phyloP scores from a whole-genome alignment of 2,888 invertebrate species.

The Maniola hyperantus region DNA sequence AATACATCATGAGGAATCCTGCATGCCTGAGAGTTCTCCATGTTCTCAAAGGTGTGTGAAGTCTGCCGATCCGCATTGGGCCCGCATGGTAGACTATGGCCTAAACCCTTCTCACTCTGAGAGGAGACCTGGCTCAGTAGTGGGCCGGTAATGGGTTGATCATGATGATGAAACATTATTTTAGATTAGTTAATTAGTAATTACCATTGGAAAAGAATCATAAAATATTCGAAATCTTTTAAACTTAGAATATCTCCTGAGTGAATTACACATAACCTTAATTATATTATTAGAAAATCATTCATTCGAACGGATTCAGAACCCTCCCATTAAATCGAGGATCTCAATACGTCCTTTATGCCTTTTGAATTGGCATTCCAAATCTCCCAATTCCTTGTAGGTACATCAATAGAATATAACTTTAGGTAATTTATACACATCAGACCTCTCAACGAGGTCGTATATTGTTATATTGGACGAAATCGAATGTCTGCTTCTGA shows the following conservation, averaged over 20 bases:
- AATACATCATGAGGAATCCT: too few relatives aligned
- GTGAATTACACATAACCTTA: slow-evolving; percentile 1
- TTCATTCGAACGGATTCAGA: not conserved
- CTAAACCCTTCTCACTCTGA: too few relatives aligned
- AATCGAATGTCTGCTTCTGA: not conserved
- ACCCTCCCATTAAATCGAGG: not conserved
- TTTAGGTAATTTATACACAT: slow-evolving; percentile 6
- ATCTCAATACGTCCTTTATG: slow-evolving; percentile 18
- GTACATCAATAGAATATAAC: slow-evolving; percentile 3
- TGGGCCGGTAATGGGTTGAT: too few relatives aligned
- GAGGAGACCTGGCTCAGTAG: too few relatives aligned
- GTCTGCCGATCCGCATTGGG: too few relatives aligned
- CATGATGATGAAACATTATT: too few relatives aligned
- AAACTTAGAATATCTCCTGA: not conserved
- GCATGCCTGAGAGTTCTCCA: too few relatives aligned
- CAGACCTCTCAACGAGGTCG: slow-evolving; percentile 3
- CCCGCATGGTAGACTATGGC: too few relatives aligned
- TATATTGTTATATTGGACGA: not conserved
- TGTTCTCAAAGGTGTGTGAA: too few relatives aligned
- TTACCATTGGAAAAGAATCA: not conserved
- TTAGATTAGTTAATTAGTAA: too few relatives aligned
- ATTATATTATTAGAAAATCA: slow-evolving; percentile 15
- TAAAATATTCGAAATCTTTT: not conserved
- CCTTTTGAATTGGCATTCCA: slow-evolving; percentile 7
- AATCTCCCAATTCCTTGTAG: slow-evolving; percentile 7